Base-by-base conservation (phyloP, 2,888 invertebrate genomes). In the Acanthosepion lycidas region DNA sequence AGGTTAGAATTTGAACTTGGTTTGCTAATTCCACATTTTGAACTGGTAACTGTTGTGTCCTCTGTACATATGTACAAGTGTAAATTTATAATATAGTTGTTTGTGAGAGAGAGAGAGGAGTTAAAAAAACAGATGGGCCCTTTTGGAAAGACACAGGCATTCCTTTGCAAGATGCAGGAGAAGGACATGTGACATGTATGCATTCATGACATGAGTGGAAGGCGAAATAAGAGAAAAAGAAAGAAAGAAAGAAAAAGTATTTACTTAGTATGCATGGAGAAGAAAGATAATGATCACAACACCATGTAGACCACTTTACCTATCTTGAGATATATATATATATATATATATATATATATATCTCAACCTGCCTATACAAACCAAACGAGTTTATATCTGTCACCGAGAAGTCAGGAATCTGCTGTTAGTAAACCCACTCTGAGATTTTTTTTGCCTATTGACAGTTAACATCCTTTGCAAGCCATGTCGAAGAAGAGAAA, bases 371-470 rank as follows among this genome's bases (percentile, higher is more conserved):
- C n/a, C 33, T 78, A 12, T 33, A 33, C 15, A n/a, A 78, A 78
- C 15, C 78, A 78, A 78, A 78, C n/a, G 18, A 4, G 78, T 78
- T n/a, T 78, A n/a, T 78, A n/a, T 33, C 78, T 78, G 78, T 78
- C 78, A 78, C n/a, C n/a, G n/a, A 33, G 33, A 78, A n/a, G 78
- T 33, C 78, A 78, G 78, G 78, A 78, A 33, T 78, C 78, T 78
- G 78, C 78, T 78, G 78, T 78, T 78, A 78, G 78, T 78, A 15
- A 78, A 78, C 78, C 15, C n/a, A 78, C 78, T 78, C n/a, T 78
- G 78, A 78, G 78, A 78, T 78, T n/a, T 78, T 78, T 78, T 78
- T 78, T 78, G n/a, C 78, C 78, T 78, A 78, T 78, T 78, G 78
- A 78, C 78, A 78, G 78, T 78, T 78, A 78, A 78, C 78, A 78